Percentiles rank a stretch among this genome's conserved stretches.
phyloP scores from a whole-genome alignment of 2,888 invertebrate species.

The Hyalella azteca region DNA sequence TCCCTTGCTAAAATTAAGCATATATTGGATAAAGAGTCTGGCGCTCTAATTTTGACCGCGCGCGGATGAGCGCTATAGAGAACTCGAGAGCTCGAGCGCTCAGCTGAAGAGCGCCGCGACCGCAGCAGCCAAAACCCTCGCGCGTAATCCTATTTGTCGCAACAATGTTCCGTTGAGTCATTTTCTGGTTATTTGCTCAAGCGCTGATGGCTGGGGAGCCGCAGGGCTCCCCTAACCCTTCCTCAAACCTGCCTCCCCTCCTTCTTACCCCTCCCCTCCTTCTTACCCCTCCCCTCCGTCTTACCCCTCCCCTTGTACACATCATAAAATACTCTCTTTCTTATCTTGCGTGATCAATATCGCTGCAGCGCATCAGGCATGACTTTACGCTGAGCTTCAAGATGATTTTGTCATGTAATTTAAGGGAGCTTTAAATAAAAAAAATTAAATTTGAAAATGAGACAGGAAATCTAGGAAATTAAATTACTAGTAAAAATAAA shows the following conservation, averaged over 20 bases:
- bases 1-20: too few species aligned
- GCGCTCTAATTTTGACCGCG: too few species aligned
- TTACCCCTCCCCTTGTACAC: background rate
- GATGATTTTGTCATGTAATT: too few species aligned
- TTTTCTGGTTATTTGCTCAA: conserved; percentile 37
- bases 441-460: too few species aligned
- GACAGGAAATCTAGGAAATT: too few species aligned
- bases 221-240: conserved; percentile 26
- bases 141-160: conserved; percentile 33
- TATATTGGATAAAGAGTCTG: too few species aligned
- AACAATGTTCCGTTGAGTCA: conserved; percentile 28
- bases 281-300: conserved; percentile 12
- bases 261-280: background rate
- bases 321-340: background rate
- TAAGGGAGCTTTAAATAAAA: too few species aligned
- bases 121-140: conserved; percentile 6
- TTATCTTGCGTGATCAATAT: background rate
- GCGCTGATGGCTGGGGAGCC: conserved; percentile 28
- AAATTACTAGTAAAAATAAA: too few species aligned
- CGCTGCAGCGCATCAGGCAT: too few species aligned
- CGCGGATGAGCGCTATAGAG: background rate
- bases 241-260: conserved; percentile 22
- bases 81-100: conserved; percentile 12
- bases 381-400: too few species aligned
- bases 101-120: conserved; percentile 3